Evolutionary conservation across 2,797 vertebrate genomes (phyloP), one percentile per base, ranked within the genome.

Genomic region (Leptoclinus maculatus): DNA sequence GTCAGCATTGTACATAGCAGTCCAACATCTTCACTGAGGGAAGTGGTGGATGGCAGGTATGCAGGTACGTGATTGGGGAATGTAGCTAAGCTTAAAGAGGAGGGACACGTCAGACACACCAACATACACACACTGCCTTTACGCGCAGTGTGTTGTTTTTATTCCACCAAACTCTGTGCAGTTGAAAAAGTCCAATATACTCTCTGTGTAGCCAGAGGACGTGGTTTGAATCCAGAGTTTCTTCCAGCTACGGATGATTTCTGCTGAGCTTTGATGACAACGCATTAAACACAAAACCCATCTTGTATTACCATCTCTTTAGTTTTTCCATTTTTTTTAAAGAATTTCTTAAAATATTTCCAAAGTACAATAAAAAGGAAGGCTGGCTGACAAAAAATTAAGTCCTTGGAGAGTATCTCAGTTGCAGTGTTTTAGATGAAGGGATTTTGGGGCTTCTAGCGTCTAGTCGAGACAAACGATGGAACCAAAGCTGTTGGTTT

Each of bases 401-500:
- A 54, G 19, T 74, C 72, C 27, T 59, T 57, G 21, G 77, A 75
- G 79, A 83, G 21, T 43, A 23, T 80, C n/a, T 59, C 66, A 39
- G 34, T 51, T 27, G 41, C 19, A 59, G 53, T 56, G 60, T 74
- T 83, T 70, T 71, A 76, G 36, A 78, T 49, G 57, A 79, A 79
- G 3, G 63, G 38, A 73, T 19, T 34, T 58, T 47, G 36, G 39
- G 75, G 53, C 56, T 77, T 76, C 47, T 64, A 17, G 65, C 9
- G 10, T 81, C 49, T 54, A 8, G 23, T 45, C 27, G 51, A 76
- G 71, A 49, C 56, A 78, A 77, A 78, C 29, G 17, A 74, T 41
- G 47, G 29, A 68, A 65, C 51, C 63, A 78, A 64, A 90, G 63
- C 67, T 58, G 58, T 27, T 64, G 41, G 74, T 75, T 57, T 76